A percentile compares a stretch with the other conserved stretches of the same genome.
Conservation (phyloP, 2,797 vertebrate species). For the Enteromius unitaeniatus region DNA sequence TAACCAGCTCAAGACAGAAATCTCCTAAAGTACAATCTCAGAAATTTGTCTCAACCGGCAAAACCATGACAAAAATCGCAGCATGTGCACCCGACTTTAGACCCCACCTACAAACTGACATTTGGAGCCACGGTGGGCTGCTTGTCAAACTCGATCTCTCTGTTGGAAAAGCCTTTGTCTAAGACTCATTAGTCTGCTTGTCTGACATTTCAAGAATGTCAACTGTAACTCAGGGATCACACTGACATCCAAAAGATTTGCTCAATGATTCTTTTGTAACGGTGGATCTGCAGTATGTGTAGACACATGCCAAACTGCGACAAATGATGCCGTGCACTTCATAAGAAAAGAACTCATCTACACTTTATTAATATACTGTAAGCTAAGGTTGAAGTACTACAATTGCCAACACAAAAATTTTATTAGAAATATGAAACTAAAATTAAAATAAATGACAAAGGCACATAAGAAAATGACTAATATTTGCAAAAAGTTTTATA, state of each 20-base stretch:
- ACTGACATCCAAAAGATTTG: constrained; percentile 72
- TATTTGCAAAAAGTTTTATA: neutral
- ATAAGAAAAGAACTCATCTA: neutral
- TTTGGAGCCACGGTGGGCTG: constrained; percentile 39
- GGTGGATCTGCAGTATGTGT: neutral
- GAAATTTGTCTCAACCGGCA: neutral
- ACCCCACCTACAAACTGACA: constrained; percentile 52
- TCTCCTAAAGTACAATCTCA: neutral
- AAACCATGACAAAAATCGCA: neutral
- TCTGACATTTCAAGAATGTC: constrained; percentile 81
- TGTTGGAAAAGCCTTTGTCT: constrained; percentile 44
- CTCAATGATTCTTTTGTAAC: constrained; percentile 72
- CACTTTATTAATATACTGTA: constrained; percentile 13
- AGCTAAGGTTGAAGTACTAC: neutral
- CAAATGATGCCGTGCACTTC: constrained; percentile 1
- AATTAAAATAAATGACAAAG: neutral
- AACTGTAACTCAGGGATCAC: constrained; percentile 70
- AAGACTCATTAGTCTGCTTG: constrained; percentile 69
- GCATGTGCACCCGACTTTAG: neutral
- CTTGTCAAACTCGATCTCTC: constrained; percentile 34
- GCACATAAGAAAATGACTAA: neutral
- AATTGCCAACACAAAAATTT: neutral
- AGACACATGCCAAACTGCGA: neutral
- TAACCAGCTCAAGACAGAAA: neutral
- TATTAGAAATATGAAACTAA: neutral